phyloP scores from a whole-genome alignment of 2,797 vertebrate species.

The Bradypodion ventrale region DNA sequence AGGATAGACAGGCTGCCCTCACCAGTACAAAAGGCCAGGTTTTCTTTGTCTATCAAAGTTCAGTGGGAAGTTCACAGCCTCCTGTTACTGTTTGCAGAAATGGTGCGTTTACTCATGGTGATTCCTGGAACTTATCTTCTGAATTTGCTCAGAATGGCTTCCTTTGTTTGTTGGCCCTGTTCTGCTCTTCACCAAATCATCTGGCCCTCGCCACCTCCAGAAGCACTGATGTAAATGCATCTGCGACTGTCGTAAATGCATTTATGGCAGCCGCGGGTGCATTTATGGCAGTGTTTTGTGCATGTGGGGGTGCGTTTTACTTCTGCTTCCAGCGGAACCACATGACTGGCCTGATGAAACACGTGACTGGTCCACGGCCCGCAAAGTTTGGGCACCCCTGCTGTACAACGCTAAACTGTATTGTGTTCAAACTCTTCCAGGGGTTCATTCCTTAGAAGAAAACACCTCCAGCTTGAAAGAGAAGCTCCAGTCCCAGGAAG shows the following conservation, averaged over 20 bases:
- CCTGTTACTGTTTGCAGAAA: background rate
- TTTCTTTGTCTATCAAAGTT: background rate
- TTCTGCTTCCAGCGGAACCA: too few relatives aligned
- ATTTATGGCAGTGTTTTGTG: too few relatives aligned
- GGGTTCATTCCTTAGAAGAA: conserved; percentile 63
- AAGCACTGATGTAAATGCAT: too few relatives aligned
- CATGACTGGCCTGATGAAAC: too few relatives aligned
- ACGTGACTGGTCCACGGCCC: too few relatives aligned
- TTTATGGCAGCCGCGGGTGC: too few relatives aligned
- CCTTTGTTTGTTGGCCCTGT: background rate
- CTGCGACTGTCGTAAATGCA: too few relatives aligned
- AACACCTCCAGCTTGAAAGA: conserved; percentile 70
- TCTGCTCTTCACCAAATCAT: too few relatives aligned
- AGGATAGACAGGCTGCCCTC: background rate
- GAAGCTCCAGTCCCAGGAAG: conserved; percentile 74
- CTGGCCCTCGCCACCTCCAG: too few relatives aligned
- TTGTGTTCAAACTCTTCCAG: conserved; percentile 52
- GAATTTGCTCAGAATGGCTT: background rate
- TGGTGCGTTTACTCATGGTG: background rate
- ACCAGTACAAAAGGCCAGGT: background rate
- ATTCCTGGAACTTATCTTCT: background rate
- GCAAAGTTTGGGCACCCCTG: too few relatives aligned
- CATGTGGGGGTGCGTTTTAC: too few relatives aligned
- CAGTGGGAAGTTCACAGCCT: background rate
- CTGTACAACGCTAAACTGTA: too few relatives aligned